Base-by-base conservation (phyloP, 2,888 invertebrate species). In the Crematogaster levior region DNA sequence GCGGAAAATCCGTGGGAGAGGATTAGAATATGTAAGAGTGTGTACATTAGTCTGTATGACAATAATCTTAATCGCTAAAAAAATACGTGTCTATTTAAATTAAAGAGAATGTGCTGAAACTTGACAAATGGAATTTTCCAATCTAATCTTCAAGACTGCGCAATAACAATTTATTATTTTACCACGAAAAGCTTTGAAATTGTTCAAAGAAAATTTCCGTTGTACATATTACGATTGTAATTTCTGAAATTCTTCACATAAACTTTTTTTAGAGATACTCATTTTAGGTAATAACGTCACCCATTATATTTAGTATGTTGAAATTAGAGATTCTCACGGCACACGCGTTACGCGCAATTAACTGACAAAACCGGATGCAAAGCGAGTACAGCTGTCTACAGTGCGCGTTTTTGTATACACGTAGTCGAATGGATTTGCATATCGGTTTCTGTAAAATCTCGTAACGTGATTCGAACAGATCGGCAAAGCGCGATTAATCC, bases 11-110 rank as follows among this genome's bases (percentile, higher is more conserved):
- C 30, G 18, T 40, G 46, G 5, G 12, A 70, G 40, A 73, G 15
- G 56, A 79, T 30, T 48, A 48, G 81, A 74, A 75, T 43, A 63
- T 34, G 61, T 40, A 56, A 56, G 77, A 85, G 85, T 18, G 82
- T 86, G 73, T 61, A 81, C 82, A 88, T 88, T 86, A 85, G n/a
- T 75, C 56, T 40, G 3, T 40, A 89, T 51, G 9, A 15, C 9
- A 21, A 68, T 21, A 34, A 85, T 77, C 85, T 65, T 34, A 74
- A 88, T 89, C 86, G 68, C 9, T 56, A 24, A 21, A n/a, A n/a
- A n/a, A n/a, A n/a, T n/a, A n/a, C 7, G 51, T 53, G 3, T 56
- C 3, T 27, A 27, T 70, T 56, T 40, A 10, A 37, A 40, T 40
- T 40, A 24, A 24, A 70, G 18, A 18, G 5, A 51, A 68, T 18